A percentile compares a stretch with the other conserved stretches of the same genome.
phyloP scores from a whole-genome alignment of 92 coral and sea anemone genomes.

The Epizoanthus ramosus region DNA sequence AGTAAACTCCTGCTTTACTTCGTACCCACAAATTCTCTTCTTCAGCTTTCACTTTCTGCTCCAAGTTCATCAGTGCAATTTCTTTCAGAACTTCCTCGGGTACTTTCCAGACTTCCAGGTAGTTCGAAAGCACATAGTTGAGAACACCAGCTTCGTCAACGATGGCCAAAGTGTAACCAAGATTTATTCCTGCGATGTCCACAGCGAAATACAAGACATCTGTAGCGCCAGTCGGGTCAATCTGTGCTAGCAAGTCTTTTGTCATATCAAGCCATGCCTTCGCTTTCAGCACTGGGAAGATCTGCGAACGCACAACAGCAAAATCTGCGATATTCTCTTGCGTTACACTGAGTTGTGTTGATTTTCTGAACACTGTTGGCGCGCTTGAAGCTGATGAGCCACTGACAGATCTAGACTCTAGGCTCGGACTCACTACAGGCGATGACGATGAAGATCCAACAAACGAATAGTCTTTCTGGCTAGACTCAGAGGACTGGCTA shows the following conservation, averaged over 20 bases:
- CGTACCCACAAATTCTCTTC: constrained; percentile 68
- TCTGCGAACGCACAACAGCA: constrained; percentile 73
- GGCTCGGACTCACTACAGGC: too few relatives aligned
- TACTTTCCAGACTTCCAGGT: constrained; percentile 82
- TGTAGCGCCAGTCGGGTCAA: constrained; percentile 67
- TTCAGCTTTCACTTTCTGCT: constrained; percentile 59
- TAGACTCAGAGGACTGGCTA: background rate
- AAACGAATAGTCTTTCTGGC: too few relatives aligned
- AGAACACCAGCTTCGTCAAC: constrained; percentile 60
- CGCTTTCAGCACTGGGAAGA: constrained; percentile 81
- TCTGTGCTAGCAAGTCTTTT: constrained; percentile 67
- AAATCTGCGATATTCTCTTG: constrained; percentile 77
- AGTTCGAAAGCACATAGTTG: constrained; percentile 76
- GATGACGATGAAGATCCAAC: background rate
- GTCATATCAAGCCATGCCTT: constrained; percentile 77
- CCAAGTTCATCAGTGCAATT: constrained; percentile 76
- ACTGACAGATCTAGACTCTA: too few relatives aligned
- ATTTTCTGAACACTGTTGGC: constrained; percentile 46
- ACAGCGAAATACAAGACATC: constrained; percentile 78
- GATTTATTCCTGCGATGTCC: constrained; percentile 61
- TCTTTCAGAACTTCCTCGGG: constrained; percentile 73
- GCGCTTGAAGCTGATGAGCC: constrained; percentile 18
- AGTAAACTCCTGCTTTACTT: constrained; percentile 83
- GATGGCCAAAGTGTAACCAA: constrained; percentile 89
- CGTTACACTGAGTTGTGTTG: constrained; percentile 71